Evolutionary conservation across 2,113 vertebrate genomes (phyloP).

Genomic region (Cheilinus undulatus): DNA sequence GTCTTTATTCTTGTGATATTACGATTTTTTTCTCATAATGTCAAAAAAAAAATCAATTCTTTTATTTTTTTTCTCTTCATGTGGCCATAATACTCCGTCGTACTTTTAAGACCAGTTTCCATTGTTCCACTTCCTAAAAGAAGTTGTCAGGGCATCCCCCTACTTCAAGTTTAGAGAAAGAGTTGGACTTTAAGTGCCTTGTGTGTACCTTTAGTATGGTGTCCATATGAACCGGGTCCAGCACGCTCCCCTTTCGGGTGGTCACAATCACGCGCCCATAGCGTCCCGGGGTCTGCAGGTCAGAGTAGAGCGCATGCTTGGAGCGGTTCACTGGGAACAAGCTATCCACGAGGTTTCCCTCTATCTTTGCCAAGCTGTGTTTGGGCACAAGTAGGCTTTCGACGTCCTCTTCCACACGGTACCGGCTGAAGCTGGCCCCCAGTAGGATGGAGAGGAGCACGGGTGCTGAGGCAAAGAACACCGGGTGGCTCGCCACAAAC

Average conservation of each 20-base stretch:
- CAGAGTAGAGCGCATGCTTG: slow-evolving; percentile 96
- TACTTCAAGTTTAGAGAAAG: background rate
- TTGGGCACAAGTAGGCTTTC: slow-evolving; percentile 95
- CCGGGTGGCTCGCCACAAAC: slow-evolving; percentile 96
- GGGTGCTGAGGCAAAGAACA: slow-evolving; percentile 96
- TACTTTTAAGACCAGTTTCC: too few species aligned
- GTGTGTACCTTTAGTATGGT: slow-evolving; percentile 89
- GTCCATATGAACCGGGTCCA: slow-evolving; percentile 92
- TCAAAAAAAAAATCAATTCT: too few species aligned
- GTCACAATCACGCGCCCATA: slow-evolving; percentile 96
- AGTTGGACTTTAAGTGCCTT: too few species aligned
- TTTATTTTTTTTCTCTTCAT: too few species aligned
- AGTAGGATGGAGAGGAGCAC: slow-evolving; percentile 95
- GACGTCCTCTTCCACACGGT: slow-evolving; percentile 94
- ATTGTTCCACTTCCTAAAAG: too few species aligned
- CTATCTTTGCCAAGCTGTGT: slow-evolving; percentile 97
- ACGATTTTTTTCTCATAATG: too few species aligned
- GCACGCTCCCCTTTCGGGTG: slow-evolving; percentile 91
- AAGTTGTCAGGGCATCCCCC: too few species aligned
- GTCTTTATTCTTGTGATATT: too few species aligned
- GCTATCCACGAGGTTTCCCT: slow-evolving; percentile 97
- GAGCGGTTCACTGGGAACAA: slow-evolving; percentile 97
- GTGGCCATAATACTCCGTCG: too few species aligned
- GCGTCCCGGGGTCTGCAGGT: slow-evolving; percentile 94
- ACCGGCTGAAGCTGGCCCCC: slow-evolving; percentile 97